Evolutionary conservation across 2,888 invertebrate species (phyloP).

Genomic region (Papilio protenor): DNA sequence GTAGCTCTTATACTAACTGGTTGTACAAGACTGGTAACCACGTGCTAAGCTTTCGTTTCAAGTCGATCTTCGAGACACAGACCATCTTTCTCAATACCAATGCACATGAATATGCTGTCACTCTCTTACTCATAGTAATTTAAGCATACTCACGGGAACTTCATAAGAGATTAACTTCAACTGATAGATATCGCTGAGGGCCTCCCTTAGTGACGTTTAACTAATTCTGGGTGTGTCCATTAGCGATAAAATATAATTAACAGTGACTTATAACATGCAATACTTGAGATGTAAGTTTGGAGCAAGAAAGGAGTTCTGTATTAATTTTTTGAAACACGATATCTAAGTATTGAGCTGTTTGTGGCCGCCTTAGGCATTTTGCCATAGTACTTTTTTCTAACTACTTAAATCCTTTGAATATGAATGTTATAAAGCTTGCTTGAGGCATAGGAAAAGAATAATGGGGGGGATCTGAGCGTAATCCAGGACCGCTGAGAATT

Average conservation of each 20-base stretch:
- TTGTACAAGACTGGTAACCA: background rate
- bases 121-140: background rate
- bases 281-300: background rate
- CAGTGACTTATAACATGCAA: background rate
- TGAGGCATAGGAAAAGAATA: background rate
- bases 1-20: background rate
- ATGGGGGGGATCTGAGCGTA: background rate
- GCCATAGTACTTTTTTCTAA: no score
- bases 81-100: background rate
- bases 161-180: no score
- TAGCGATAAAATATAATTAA: background rate
- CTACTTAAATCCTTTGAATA: no score
- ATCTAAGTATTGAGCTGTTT: background rate
- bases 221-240: background rate
- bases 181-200: no score
- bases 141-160: background rate
- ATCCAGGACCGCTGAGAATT: background rate
- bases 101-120: background rate
- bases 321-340: background rate
- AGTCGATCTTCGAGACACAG: background rate
- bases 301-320: background rate
- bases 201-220: background rate
- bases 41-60: background rate
- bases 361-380: background rate
- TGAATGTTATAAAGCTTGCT: no score